These are phyloP conservation scores for Panopea generosa DNA, from an alignment of 2,888 invertebrate species.

Conservation along the genomic window DNA sequence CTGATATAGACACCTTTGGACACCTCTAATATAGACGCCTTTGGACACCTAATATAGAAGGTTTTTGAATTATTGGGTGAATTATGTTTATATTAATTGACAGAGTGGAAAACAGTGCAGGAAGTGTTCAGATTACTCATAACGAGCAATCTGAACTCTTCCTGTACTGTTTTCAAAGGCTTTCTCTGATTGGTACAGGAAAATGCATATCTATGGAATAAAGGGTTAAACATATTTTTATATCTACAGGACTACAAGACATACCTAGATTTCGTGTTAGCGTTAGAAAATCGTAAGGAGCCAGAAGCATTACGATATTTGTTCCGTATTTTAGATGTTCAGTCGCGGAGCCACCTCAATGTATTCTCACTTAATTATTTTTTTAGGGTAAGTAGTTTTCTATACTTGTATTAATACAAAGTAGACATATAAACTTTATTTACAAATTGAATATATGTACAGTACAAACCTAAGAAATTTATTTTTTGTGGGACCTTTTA, in stretches of 20 bases:
- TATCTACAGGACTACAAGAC: constrained; percentile 94
- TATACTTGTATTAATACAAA: not conserved
- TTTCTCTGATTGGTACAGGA: too few relatives aligned
- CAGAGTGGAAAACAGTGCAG: too few relatives aligned
- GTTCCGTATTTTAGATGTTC: constrained; percentile 95
- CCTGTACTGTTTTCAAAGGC: too few relatives aligned
- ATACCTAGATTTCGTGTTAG: constrained; percentile 96
- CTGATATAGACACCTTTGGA: too few relatives aligned
- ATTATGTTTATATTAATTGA: too few relatives aligned
- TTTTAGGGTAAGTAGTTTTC: constrained; percentile 90
- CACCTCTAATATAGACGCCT: too few relatives aligned
- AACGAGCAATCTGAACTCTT: too few relatives aligned
- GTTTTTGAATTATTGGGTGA: too few relatives aligned
- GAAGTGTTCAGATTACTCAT: too few relatives aligned
- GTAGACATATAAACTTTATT: not conserved
- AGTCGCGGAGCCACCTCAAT: constrained; percentile 94
- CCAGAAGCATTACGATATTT: constrained; percentile 96
- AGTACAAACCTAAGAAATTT: not conserved
- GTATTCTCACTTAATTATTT: constrained; percentile 96
- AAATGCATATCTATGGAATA: too few relatives aligned
- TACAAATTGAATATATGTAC: not conserved
- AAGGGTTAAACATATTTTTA: too few relatives aligned
- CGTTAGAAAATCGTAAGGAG: constrained; percentile 95
- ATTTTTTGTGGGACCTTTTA: not conserved
- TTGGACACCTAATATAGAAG: too few relatives aligned